These are phyloP conservation scores for Heliocidaris erythrogramma DNA, from an alignment of 35 echinoderm and acorn worm genomes.

Conservation along the genomic window DNA sequence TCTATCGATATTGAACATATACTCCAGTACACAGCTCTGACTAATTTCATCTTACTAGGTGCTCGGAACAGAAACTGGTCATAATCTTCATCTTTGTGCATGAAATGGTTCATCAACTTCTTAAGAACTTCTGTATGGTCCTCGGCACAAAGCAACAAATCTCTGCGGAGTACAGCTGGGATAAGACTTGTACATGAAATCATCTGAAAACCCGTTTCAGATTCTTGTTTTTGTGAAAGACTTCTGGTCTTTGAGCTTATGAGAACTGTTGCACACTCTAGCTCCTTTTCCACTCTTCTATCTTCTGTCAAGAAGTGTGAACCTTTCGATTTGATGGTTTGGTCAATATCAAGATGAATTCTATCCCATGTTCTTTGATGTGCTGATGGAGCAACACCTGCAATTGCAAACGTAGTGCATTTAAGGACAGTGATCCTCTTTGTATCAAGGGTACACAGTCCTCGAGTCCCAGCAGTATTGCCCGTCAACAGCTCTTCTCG, in stretches of 20 bases:
- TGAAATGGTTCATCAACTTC: conserved; percentile 4
- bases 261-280: background rate
- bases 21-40: background rate
- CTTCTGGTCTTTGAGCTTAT: background rate
- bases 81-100: background rate
- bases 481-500: background rate
- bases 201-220: background rate
- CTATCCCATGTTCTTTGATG: conserved; percentile 9
- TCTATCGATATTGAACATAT: conserved; percentile 5
- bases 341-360: background rate
- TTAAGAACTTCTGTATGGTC: background rate
- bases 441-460: background rate
- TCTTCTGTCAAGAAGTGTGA: background rate
- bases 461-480: background rate
- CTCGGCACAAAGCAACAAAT: background rate
- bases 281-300: background rate
- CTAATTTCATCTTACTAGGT: background rate
- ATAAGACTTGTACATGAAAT: background rate
- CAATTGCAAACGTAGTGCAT: background rate
- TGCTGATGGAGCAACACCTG: background rate
- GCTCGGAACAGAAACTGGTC: background rate
- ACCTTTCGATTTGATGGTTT: background rate
- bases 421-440: background rate
- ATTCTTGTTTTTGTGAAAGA: background rate
- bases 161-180: background rate